Conservation (phyloP, 35 echinoderm and acorn worm genomes). For the Apostichopus japonicus region DNA sequence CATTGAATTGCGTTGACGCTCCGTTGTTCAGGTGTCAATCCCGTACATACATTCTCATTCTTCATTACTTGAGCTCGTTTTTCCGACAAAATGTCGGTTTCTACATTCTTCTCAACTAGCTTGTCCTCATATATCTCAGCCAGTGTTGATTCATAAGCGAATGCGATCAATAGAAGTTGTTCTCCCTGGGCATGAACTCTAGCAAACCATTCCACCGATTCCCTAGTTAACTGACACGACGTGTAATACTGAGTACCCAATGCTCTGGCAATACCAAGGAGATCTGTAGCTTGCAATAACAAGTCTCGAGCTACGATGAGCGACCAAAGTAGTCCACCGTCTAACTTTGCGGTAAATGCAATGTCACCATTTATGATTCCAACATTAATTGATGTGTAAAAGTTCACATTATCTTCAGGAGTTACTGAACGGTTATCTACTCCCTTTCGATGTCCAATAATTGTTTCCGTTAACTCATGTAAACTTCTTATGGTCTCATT, state of each 20-base stretch:
- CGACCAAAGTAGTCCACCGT: constrained; percentile 24
- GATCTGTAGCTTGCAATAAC: constrained; percentile 35
- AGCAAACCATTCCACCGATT: constrained; percentile 10
- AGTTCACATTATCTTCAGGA: constrained; percentile 35
- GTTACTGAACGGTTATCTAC: background rate
- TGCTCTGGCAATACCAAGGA: constrained; percentile 40
- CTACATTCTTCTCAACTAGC: background rate
- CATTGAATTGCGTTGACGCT: background rate
- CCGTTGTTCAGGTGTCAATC: background rate
- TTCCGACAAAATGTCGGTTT: background rate
- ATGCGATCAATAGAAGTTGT: constrained; percentile 22
- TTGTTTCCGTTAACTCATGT: background rate
- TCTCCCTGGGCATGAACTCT: constrained; percentile 38
- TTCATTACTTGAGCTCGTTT: background rate
- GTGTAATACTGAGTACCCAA: constrained; percentile 45
- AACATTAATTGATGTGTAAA: constrained; percentile 23
- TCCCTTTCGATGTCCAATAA: background rate
- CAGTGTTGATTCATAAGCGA: background rate
- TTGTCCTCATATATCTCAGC: background rate
- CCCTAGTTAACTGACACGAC: background rate
- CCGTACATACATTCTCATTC: background rate
- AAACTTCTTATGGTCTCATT: background rate
- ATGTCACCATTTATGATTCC: constrained; percentile 14
- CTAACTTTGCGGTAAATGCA: background rate
- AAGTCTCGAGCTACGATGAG: constrained; percentile 14